Conservation (phyloP, 1,140 invertebrate species). For the Bombus cullumanus region DNA sequence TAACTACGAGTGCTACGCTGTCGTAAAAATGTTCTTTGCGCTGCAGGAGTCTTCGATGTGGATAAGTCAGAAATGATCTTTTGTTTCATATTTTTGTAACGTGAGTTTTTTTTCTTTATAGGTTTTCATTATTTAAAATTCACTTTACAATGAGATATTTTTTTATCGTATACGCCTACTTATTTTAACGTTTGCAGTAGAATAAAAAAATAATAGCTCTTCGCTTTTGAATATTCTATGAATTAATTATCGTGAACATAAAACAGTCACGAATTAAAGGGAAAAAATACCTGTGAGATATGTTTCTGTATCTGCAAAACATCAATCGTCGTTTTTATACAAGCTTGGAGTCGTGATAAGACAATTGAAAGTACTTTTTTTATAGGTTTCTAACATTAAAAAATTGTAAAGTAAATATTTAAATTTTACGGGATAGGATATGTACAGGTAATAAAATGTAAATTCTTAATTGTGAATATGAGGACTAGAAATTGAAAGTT, state of each 20-base stretch:
- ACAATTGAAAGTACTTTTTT: not conserved
- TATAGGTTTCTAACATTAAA: not conserved
- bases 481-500: not conserved
- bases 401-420: not conserved
- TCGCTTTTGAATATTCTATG: not conserved
- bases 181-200: not conserved
- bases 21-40: constrained; percentile 1
- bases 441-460: not conserved
- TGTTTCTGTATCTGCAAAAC: not conserved
- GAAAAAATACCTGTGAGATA: not conserved
- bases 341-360: not conserved
- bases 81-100: not conserved
- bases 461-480: not conserved
- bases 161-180: not conserved
- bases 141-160: not conserved
- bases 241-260: not conserved
- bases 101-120: not conserved
- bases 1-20: not conserved
- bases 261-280: not conserved
- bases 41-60: not conserved
- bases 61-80: not conserved
- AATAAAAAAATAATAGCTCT: not conserved
- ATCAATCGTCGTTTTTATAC: not conserved
- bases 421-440: too few relatives aligned
- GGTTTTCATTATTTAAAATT: not conserved